Base-by-base conservation (phyloP, 2,113 vertebrate genomes). In the Triplophysa dalaica region DNA sequence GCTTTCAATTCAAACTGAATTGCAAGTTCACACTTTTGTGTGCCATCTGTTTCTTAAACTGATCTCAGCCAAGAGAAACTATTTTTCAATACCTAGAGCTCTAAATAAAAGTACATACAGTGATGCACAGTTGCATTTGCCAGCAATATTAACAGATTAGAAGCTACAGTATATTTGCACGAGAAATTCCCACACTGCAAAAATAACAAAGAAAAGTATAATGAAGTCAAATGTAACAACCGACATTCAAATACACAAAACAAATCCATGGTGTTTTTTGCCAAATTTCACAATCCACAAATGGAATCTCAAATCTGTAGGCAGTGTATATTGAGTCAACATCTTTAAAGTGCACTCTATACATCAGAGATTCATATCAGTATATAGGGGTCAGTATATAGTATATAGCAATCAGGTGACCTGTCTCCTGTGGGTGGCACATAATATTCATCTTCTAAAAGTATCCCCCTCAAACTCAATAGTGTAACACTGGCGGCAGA, bases 11-110 rank as follows among this genome's bases (percentile, higher is more conserved):
- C 73, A 21, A 76, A 50, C 70, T 62, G 69, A 60, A 66, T 69
- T 82, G 75, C 75, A 78, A 58, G 64, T 74, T 83, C 58, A 50
- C 81, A 69, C 69, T 77, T 75, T 62, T 70, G 41, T 65, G 24
- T 56, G 67, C 63, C 76, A 81, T 83, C 78, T 61, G 76, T 77
- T 76, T 48, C 54, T 77, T 68, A 24, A 61, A 38, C 10, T 24
- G 7, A 21, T 60, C n/a, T 77, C 69, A 41, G 56, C 60, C 58
- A 70, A 10, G 12, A 61, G 48, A 70, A 54, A 14, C 29, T 38
- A 52, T 43, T 26, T 70, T 77, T 60, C 33, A 54, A 19, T 48
- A 63, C 43, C 66, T 62, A 38, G 6, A 66, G 17, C 0, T 2
- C 21, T 58, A 21, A 26, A 75, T n/a, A 5, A 72, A 29, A 43